A percentile compares a stretch with the other conserved stretches of the same genome.
These are phyloP conservation scores for Oxytorus armatus DNA, from an alignment of 2,888 invertebrate genomes.

Conservation along the genomic window DNA sequence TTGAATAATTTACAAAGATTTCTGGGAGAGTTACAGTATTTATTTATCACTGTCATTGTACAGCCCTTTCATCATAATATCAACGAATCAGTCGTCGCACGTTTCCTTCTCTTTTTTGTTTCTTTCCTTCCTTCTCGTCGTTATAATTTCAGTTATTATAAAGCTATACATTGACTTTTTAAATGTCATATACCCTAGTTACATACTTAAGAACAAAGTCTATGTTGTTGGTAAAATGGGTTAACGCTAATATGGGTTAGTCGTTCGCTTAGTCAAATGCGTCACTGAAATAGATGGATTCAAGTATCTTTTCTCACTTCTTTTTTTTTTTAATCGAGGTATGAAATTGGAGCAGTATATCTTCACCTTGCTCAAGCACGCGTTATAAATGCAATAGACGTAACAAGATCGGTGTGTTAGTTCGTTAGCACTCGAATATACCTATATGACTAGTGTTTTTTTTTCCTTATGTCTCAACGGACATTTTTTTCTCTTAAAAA, in stretches of 20 bases:
- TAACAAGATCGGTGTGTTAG: constrained; percentile 83
- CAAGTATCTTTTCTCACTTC: constrained; percentile 29
- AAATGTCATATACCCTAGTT: constrained; percentile 80
- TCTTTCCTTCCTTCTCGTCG: constrained; percentile 66
- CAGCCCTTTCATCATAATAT: constrained; percentile 81
- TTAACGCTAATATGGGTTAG: constrained; percentile 81
- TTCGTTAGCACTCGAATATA: constrained; percentile 83
- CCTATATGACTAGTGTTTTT: constrained; percentile 83
- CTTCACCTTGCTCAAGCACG: constrained; percentile 76
- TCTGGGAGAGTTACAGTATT: constrained; percentile 79
- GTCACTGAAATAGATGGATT: constrained; percentile 75
- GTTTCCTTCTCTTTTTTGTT: constrained; percentile 60
- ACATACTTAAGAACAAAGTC: constrained; percentile 82
- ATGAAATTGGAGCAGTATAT: constrained; percentile 80
- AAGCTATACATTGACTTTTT: constrained; percentile 82
- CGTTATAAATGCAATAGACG: constrained; percentile 82
- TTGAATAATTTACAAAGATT: constrained; percentile 19
- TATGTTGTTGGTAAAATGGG: constrained; percentile 79
- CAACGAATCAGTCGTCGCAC: constrained; percentile 79
- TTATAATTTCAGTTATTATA: constrained; percentile 79
- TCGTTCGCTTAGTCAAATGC: constrained; percentile 80
- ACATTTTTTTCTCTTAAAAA: constrained; percentile 81
- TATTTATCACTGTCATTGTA: constrained; percentile 82
- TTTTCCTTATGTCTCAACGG: constrained; percentile 78
- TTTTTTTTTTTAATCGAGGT: constrained; percentile 74